Evolutionary conservation across 2,797 vertebrate species (phyloP).

Genomic region (Acrossocheilus wenchowensis): DNA sequence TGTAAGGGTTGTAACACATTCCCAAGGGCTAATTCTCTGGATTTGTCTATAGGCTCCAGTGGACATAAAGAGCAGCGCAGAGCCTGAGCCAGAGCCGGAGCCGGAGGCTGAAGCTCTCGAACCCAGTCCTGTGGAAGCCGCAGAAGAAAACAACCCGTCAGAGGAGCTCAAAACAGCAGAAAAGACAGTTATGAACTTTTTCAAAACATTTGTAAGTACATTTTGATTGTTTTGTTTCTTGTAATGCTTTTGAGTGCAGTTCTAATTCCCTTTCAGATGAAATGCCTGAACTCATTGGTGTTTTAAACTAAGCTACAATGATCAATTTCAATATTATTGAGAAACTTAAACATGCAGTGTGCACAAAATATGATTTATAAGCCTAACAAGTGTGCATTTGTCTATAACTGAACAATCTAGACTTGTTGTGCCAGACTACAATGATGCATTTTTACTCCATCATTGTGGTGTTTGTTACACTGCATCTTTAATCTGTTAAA

Average conservation of each 20-base stretch:
- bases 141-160: slow-evolving; percentile 57
- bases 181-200: slow-evolving; percentile 96
- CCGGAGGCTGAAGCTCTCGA: slow-evolving; percentile 64
- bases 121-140: slow-evolving; percentile 50
- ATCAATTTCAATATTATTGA: background rate
- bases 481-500: slow-evolving; percentile 76
- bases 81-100: slow-evolving; percentile 57
- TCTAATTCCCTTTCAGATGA: background rate
- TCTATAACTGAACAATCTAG: background rate
- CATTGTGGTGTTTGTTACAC: slow-evolving; percentile 68
- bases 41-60: slow-evolving; percentile 81
- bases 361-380: background rate
- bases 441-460: slow-evolving; percentile 66
- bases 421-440: slow-evolving; percentile 5
- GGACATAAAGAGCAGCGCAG: slow-evolving; percentile 70
- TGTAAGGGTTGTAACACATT: slow-evolving; percentile 66
- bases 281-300: background rate
- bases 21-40: slow-evolving; percentile 74
- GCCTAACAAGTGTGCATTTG: background rate
- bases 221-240: background rate
- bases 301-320: background rate
- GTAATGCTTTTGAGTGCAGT: background rate
- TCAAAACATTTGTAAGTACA: slow-evolving; percentile 93
- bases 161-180: slow-evolving; percentile 73
- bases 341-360: background rate